Evolutionary conservation across 2,888 invertebrate species (phyloP).

Genomic region (Octonoba sinensis): DNA sequence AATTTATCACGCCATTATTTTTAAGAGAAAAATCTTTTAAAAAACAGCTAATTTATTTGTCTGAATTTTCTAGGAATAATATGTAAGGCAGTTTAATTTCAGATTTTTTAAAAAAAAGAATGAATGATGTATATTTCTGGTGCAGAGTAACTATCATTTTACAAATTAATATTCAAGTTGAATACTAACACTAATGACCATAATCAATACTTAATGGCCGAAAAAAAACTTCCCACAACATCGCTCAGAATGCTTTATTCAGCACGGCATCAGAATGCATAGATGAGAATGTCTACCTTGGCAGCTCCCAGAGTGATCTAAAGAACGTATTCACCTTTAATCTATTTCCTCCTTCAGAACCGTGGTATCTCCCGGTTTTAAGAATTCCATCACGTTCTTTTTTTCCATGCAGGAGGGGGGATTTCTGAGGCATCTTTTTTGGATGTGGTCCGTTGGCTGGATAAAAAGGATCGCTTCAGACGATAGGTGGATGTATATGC

Average conservation of each 20-base stretch:
- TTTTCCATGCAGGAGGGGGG: constrained; percentile 15
- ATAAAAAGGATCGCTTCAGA: constrained; percentile 8
- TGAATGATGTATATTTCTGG: no score
- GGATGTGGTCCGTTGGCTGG: constrained; percentile 45
- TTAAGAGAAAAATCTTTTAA: no score
- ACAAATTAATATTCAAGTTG: constrained; percentile 53
- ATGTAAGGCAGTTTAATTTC: no score
- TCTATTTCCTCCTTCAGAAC: constrained; percentile 9
- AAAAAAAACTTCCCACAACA: constrained; percentile 29
- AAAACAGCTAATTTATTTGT: no score
- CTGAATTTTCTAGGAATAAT: no score
- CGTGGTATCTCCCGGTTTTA: constrained; percentile 48
- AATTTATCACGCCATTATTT: no score
- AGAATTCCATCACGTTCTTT: constrained; percentile 59
- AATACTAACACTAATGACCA: constrained; percentile 51
- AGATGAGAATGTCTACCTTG: no score
- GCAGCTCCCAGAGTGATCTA: constrained; percentile 36
- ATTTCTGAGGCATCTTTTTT: constrained; percentile 7
- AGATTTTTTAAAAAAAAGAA: no score
- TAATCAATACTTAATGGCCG: constrained; percentile 43
- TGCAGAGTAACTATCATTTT: background rate
- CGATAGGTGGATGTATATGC: constrained; percentile 1
- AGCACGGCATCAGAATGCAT: no score
- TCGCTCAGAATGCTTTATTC: constrained; percentile 34
- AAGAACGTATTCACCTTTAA: constrained; percentile 7